Base-by-base conservation (phyloP, 2,888 invertebrate species). In the Trypoxylon attenuatum region DNA sequence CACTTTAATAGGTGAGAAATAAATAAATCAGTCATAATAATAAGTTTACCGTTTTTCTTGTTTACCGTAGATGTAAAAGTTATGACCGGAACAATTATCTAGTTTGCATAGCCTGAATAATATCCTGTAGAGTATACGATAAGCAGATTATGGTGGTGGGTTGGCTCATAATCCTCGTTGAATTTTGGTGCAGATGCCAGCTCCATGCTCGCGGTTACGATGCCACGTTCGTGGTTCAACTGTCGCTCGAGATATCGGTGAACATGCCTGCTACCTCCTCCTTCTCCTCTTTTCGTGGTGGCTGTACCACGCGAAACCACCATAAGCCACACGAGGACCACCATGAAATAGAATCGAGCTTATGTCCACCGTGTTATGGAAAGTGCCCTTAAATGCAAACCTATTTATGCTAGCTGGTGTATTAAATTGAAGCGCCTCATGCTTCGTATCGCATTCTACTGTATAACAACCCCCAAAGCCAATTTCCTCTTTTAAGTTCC, bases 321-420 rank as follows among this genome's bases (percentile, higher is more conserved):
- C 52, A 39, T 55, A 55, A 55, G 55, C 47, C 47, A 22, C 53
- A 53, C 61, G 33, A 51, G 56, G 76, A 68, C 74, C 74, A 75
- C 69, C 74, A 55, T 71, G 75, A 76, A 75, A 78, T 72, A 73
- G 71, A 77, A 69, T 63, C 67, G 62, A 75, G 57, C 75, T 76
- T 73, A 75, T 67, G 73, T 74, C 54, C 74, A 64, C 64, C 71
- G 71, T 71, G 62, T 67, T 72, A 67, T 67, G 50, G n/a, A 53
- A 68, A 76, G 65, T 57, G 73, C 64, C 1, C 10, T 13, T 13
- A 33, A 33, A 33, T 8, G 8, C 25, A 5, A 25, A 25, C 5
- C 25, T 25, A 5, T 25, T 25, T 25, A 25, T 8, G 5, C 25
- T 8, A 25, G 8, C 25, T 25, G 5, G 5, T 8, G 25, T 25